Percentiles rank a stretch among this genome's conserved stretches.
phyloP scores from a whole-genome alignment of 30 jellyfish, hydroid and myxozoan genomes.

The Rhopilema esculentum region DNA sequence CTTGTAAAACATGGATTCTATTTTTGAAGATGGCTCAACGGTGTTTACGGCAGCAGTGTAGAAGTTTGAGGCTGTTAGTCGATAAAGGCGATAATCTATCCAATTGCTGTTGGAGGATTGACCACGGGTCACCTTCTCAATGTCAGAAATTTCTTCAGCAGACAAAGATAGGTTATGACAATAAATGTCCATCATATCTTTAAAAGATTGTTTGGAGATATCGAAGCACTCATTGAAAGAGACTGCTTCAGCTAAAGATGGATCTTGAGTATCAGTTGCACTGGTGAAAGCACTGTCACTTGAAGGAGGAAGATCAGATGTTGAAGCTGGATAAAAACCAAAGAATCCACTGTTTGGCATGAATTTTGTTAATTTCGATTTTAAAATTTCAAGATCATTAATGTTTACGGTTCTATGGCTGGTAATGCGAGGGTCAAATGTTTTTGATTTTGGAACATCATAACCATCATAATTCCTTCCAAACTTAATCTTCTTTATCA shows the following conservation, averaged over 20 bases:
- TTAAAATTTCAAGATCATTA: not conserved
- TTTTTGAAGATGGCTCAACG: too few relatives aligned
- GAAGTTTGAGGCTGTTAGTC: too few relatives aligned
- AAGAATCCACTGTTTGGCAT: too few relatives aligned
- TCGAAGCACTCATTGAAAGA: conserved; percentile 41
- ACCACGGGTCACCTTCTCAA: conserved; percentile 26
- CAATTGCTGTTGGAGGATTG: conserved; percentile 4
- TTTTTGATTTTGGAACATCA: not conserved
- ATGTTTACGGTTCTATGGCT: not conserved
- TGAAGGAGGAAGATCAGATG: too few relatives aligned
- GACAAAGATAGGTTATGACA: not conserved
- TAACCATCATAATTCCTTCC: too few relatives aligned
- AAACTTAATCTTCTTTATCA: too few relatives aligned
- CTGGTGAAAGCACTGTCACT: too few relatives aligned
- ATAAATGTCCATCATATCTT: conserved; percentile 39
- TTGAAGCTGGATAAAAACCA: too few relatives aligned
- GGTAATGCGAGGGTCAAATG: not conserved
- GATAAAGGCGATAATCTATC: too few relatives aligned
- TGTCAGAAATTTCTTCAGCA: conserved; percentile 4
- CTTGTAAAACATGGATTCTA: conserved; percentile 10
- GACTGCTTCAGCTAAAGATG: conserved; percentile 24
- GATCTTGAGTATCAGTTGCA: too few relatives aligned
- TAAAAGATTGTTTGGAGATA: conserved; percentile 13
- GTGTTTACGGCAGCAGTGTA: too few relatives aligned
- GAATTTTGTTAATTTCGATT: too few relatives aligned